A percentile compares a stretch with the other conserved stretches of the same genome.
Evolutionary conservation across 2,888 invertebrate species (phyloP).

Genomic region (Cheilosia pagana): DNA sequence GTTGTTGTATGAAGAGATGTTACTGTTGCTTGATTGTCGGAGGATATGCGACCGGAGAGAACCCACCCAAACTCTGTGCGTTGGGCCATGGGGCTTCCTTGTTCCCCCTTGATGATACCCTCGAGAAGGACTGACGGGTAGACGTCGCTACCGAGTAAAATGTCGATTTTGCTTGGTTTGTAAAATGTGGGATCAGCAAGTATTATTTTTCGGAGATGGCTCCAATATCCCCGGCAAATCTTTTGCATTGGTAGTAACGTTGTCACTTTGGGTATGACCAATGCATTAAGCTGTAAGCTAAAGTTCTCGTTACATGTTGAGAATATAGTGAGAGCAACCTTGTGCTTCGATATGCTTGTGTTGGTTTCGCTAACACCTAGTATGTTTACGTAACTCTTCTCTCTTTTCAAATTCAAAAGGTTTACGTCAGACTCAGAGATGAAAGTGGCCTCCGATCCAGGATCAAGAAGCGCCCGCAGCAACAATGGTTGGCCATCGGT

Average conservation of each 20-base stretch:
- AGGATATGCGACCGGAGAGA: too few relatives aligned
- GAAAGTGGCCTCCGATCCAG: conserved; percentile 2
- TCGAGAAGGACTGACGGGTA: conserved; percentile 25
- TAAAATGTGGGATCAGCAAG: conserved; percentile 24
- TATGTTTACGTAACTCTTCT: neutral
- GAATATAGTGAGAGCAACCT: neutral
- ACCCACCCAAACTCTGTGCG: too few relatives aligned
- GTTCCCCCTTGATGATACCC: neutral
- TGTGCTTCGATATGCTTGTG: neutral
- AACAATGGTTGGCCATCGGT: conserved; percentile 2
- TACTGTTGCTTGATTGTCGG: too few relatives aligned
- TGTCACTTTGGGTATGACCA: too few relatives aligned
- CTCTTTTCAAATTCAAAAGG: neutral
- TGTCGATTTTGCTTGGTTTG: conserved; percentile 7
- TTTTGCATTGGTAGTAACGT: neutral
- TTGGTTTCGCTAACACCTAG: conserved; percentile 7
- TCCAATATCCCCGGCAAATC: conserved; percentile 4
- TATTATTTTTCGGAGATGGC: conserved; percentile 1
- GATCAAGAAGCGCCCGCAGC: conserved; percentile 12
- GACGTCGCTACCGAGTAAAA: conserved; percentile 30
- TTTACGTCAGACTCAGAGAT: conserved; percentile 1
- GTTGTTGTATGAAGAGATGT: too few relatives aligned
- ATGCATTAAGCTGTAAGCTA: neutral
- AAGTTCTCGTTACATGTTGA: neutral
- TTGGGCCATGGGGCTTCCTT: too few relatives aligned